Conservation (phyloP, 2,888 invertebrate genomes). For the Heliconius cydno region DNA sequence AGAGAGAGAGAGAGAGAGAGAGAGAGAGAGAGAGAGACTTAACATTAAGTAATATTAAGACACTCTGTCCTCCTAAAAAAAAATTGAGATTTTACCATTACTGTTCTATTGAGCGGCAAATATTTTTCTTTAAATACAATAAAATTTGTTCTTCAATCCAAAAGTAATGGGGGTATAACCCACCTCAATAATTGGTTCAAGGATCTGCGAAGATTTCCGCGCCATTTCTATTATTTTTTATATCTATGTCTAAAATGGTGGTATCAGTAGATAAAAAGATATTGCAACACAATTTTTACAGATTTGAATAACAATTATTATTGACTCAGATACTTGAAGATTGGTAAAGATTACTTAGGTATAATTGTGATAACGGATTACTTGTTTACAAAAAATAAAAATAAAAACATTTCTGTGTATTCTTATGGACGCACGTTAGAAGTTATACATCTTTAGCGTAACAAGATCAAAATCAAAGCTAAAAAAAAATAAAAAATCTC, state of each 20-base stretch:
- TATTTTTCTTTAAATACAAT: not conserved
- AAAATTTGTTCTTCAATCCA: not conserved
- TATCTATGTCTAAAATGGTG: constrained; percentile 10
- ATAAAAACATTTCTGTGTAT: too few relatives aligned
- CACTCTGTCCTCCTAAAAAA: too few relatives aligned
- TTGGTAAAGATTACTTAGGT: not conserved
- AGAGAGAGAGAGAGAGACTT: too few relatives aligned
- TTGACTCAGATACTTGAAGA: constrained; percentile 10
- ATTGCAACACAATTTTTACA: constrained; percentile 6
- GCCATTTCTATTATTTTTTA: constrained; percentile 14
- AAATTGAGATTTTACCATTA: too few relatives aligned
- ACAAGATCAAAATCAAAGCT: too few relatives aligned
- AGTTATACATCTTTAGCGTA: too few relatives aligned
- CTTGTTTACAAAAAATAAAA: too few relatives aligned
- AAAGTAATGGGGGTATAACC: not conserved
- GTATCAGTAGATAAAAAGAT: constrained; percentile 30
- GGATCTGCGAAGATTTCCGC: not conserved
- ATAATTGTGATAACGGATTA: not conserved
- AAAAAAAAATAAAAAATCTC: too few relatives aligned
- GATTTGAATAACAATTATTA: constrained; percentile 8
- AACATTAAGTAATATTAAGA: too few relatives aligned
- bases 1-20: too few relatives aligned
- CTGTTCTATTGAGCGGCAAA: too few relatives aligned
- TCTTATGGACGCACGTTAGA: too few relatives aligned
- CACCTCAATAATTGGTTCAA: not conserved